Evolutionary conservation across 2,797 vertebrate species (phyloP).

Genomic region (Sebastes itinus): DNA sequence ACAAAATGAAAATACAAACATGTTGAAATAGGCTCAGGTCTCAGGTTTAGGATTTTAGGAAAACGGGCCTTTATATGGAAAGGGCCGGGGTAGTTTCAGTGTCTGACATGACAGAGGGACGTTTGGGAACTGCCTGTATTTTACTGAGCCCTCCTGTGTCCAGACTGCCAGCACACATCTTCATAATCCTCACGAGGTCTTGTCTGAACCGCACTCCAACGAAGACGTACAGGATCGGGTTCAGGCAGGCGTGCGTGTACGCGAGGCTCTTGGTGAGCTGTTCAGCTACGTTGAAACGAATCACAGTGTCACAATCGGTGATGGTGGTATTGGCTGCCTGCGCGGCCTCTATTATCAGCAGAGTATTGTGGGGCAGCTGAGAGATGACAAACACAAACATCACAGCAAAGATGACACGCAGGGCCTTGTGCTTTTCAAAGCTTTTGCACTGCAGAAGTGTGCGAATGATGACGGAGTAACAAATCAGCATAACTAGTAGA

Average conservation of each 20-base stretch:
- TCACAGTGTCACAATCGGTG: conserved; percentile 68
- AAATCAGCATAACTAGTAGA: conserved; percentile 85
- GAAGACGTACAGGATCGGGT: conserved; percentile 91
- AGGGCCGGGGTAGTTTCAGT: conserved; percentile 81
- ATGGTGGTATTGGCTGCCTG: conserved; percentile 68
- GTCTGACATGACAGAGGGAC: conserved; percentile 84
- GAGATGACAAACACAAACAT: conserved; percentile 88
- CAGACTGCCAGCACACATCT: conserved; percentile 51
- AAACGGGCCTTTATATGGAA: conserved; percentile 70
- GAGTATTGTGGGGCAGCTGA: conserved; percentile 87
- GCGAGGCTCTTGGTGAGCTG: conserved; percentile 88
- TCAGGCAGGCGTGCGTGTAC: conserved; percentile 91
- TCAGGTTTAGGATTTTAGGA: not conserved
- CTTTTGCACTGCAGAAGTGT: conserved; percentile 86
- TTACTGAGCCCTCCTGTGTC: conserved; percentile 65
- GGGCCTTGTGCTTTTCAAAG: conserved; percentile 90
- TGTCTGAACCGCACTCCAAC: conserved; percentile 87
- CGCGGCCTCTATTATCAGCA: conserved; percentile 83
- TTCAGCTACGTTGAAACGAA: conserved; percentile 78
- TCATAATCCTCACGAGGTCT: conserved; percentile 82
- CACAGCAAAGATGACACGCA: conserved; percentile 86
- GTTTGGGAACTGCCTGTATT: conserved; percentile 65
- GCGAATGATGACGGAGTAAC: conserved; percentile 89
- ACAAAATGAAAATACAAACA: not conserved
- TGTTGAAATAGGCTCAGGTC: not conserved